Base-by-base conservation (phyloP, 2,888 invertebrate species). In the Drosophila villosipedis region DNA sequence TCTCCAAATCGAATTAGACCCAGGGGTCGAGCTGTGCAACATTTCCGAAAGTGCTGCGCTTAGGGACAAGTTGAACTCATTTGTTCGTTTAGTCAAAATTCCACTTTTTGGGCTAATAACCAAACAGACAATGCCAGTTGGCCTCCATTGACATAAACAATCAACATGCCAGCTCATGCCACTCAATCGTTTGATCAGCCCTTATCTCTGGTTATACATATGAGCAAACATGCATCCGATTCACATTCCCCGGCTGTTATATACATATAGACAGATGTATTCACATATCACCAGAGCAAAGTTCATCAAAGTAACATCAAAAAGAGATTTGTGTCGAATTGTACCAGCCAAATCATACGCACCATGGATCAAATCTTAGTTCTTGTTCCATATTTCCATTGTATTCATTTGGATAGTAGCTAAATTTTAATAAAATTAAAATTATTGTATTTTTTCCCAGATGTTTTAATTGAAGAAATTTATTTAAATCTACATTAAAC, bases 1-100 rank as follows among this genome's bases (percentile, higher is more conserved):
- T 89, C 71, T 73, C 64, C 83, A 80, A 80, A 86, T 84, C 87
- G 80, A 85, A 85, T 85, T 85, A 86, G 89, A 78, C 84, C 84
- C 89, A 67, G 65, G 84, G 89, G 84, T 78, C 78, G 76, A 84
- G 82, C 82, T 82, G 83, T 86, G 89, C 80, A 86, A 85, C 80
- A 80, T 83, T 83, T 83, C 75, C 75, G 77, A 64, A 64, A 73
- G 66, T 82, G 73, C 76, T 68, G 52, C 64, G 58, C 74, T 57
- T 35, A 12, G 68, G 74, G 78, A 80, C 63, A 22, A 67, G 63
- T 79, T 79, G 80, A 79, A 77, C 78, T 79, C 78, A 80, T 80
- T 79, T 73, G 60, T 59, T 54, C 59, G 57, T 25, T 78, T 63
- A 53, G 25, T 60, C 57, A 57, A 59, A 59, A 25, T 28, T 68